phyloP scores from a whole-genome alignment of 1,140 invertebrate genomes.

The Heterodera carotae region DNA sequence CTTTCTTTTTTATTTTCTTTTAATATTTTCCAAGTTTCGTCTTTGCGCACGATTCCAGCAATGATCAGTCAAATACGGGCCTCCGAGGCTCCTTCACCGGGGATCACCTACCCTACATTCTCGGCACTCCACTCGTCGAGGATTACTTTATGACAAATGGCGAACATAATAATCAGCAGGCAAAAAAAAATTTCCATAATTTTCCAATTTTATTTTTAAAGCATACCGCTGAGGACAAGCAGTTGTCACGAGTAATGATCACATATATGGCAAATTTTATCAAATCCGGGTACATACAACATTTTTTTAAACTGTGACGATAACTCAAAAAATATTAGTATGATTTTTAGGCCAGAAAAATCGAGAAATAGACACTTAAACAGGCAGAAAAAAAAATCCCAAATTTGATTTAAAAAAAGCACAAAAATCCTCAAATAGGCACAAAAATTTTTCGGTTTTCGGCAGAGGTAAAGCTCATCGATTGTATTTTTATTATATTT shows the following conservation, averaged over 20 bases:
- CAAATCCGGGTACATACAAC: slow-evolving; percentile 82
- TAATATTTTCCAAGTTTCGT: slow-evolving; percentile 52
- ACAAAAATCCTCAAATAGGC: too few relatives aligned
- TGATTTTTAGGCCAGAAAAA: too few relatives aligned
- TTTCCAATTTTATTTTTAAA: slow-evolving; percentile 72
- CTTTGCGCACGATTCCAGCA: slow-evolving; percentile 71
- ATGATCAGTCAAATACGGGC: slow-evolving; percentile 76
- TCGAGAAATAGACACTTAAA: too few relatives aligned
- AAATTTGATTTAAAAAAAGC: slow-evolving; percentile 12
- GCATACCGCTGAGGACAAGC: slow-evolving; percentile 84
- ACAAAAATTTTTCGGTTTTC: too few relatives aligned
- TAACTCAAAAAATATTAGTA: too few relatives aligned
- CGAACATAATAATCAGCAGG: not conserved
- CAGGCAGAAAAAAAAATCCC: too few relatives aligned
- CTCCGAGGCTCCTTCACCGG: slow-evolving; percentile 82
- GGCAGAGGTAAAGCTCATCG: too few relatives aligned
- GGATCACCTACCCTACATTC: slow-evolving; percentile 87
- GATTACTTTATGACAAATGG: slow-evolving; percentile 67
- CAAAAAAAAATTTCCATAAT: slow-evolving; percentile 17
- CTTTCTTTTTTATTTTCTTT: slow-evolving; percentile 2
- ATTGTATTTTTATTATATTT: not conserved
- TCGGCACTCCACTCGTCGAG: slow-evolving; percentile 68
- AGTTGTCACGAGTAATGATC: slow-evolving; percentile 87
- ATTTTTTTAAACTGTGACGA: slow-evolving; percentile 20
- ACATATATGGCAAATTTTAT: slow-evolving; percentile 95